Base-by-base conservation (phyloP, 1,140 invertebrate genomes). In the Drosophila novamexicana region DNA sequence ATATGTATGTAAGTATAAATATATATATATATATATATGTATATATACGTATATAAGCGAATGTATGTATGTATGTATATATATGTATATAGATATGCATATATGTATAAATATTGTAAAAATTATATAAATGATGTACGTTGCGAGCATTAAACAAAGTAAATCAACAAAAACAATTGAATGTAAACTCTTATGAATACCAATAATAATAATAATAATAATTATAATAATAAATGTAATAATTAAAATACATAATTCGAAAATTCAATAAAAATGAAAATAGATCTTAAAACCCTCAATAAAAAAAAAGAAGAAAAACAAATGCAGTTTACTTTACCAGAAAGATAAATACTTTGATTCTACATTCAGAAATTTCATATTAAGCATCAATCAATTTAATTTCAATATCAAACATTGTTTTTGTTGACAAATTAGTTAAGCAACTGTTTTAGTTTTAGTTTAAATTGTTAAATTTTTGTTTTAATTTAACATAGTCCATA, bases 151-250 rank as follows among this genome's bases (percentile, higher is more conserved):
- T 70, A 56, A 70, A 67, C 16, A 45, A 52, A 66, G 14, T 63
- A 56, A 62, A 74, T 57, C 59, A 39, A 75, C 32, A 75, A 52
- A 69, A 49, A 12, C 47, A 49, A 49, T 12, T 57, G 50, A 68
- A 58, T 75, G 73, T 71, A 65, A 71, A 59, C 61, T 75, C 61
- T 75, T 75, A 75, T 75, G 67, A 75, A 75, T 75, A 75, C 59
- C 61, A 70, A 71, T 70, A 65, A 63, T 53, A 68, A 18, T 18
- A 18, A 45, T 40, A 18, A 45, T 40, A 54, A 42, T 47, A 49
- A 32, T 9, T 10, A 14, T 40, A 40, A 40, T 36, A 34, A 54
- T 52, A 52, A 52, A 36, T 61, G 47, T 36, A 44, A 63, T 53
- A 50, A 50, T 67, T 70, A 47, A 54, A 56, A 47, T 47, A 18